These are phyloP conservation scores for Geopemphigus sp. DNA, from an alignment of 1,140 invertebrate genomes.

Conservation along the genomic window DNA sequence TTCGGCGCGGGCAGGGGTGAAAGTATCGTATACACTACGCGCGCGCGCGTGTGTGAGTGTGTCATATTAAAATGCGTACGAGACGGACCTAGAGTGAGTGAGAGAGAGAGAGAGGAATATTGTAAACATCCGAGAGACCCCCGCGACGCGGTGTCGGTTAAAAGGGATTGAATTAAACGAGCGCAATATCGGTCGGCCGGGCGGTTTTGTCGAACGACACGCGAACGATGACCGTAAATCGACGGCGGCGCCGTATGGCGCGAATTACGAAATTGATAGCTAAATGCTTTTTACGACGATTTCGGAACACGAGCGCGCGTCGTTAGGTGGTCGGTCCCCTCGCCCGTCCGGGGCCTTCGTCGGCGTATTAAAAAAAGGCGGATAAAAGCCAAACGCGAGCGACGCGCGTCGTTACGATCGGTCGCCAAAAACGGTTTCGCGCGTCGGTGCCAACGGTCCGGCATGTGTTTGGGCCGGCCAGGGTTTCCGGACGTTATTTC, in stretches of 20 bases:
- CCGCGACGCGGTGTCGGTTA: neutral
- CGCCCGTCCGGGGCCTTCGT: neutral
- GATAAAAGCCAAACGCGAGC: neutral
- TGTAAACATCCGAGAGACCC: slow-evolving; percentile 1
- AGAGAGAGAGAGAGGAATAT: neutral
- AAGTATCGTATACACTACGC: neutral
- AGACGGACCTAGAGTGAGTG: neutral
- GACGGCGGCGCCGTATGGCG: slow-evolving; percentile 43
- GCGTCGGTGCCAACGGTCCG: too few species aligned
- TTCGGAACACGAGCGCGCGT: neutral
- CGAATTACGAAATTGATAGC: slow-evolving; percentile 47
- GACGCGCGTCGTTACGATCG: neutral
- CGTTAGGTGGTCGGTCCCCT: too few species aligned
- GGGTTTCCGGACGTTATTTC: too few species aligned
- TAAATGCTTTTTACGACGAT: slow-evolving; percentile 45
- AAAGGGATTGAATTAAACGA: slow-evolving; percentile 47
- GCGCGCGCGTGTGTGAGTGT: too few species aligned
- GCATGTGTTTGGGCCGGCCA: too few species aligned
- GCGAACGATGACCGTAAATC: slow-evolving; percentile 45
- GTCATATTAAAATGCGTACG: neutral
- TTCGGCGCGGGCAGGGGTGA: neutral
- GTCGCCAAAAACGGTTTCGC: slow-evolving; percentile 17
- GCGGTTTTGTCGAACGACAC: slow-evolving; percentile 33
- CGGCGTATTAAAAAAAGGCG: slow-evolving; percentile 15
- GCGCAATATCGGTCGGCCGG: slow-evolving; percentile 27